These are phyloP conservation scores for Fissipunctia ypsillon DNA, from an alignment of 2,888 invertebrate genomes.

Conservation along the genomic window DNA sequence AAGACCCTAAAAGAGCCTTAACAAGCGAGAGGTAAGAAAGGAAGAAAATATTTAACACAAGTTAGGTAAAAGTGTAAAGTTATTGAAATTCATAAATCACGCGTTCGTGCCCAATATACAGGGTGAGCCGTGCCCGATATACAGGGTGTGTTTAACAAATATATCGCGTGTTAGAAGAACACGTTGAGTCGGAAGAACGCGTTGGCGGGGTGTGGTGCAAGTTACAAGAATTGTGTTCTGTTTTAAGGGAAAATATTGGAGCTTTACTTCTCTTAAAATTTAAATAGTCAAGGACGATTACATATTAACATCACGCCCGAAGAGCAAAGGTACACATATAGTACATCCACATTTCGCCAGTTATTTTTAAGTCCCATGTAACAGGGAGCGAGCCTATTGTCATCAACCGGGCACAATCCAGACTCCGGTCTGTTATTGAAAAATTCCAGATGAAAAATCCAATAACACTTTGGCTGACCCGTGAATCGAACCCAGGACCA, in stretches of 20 bases:
- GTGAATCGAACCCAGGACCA: too few relatives aligned
- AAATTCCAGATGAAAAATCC: too few relatives aligned
- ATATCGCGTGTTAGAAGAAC: conserved; percentile 76
- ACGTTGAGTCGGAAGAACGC: conserved; percentile 66
- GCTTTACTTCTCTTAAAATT: neutral
- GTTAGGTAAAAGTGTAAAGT: conserved; percentile 65
- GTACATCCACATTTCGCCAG: too few relatives aligned
- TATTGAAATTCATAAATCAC: conserved; percentile 80
- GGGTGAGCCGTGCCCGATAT: conserved; percentile 66
- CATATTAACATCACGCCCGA: too few relatives aligned
- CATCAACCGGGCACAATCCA: too few relatives aligned
- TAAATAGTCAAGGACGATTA: too few relatives aligned
- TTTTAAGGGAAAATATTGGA: neutral
- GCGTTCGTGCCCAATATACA: conserved; percentile 68
- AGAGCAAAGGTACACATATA: too few relatives aligned
- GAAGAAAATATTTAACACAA: conserved; percentile 2
- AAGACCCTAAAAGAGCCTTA: too few relatives aligned
- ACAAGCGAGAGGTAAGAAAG: neutral
- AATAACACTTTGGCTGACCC: too few relatives aligned
- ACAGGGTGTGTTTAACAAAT: conserved; percentile 80
- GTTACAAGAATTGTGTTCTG: conserved; percentile 42
- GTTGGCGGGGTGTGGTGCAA: conserved; percentile 65
- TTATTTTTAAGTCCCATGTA: too few relatives aligned
- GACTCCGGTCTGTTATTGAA: too few relatives aligned
- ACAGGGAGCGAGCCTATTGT: too few relatives aligned